Evolutionary conservation across 2,113 vertebrate species (phyloP).

Genomic region (Grammomys dolichurus): DNA sequence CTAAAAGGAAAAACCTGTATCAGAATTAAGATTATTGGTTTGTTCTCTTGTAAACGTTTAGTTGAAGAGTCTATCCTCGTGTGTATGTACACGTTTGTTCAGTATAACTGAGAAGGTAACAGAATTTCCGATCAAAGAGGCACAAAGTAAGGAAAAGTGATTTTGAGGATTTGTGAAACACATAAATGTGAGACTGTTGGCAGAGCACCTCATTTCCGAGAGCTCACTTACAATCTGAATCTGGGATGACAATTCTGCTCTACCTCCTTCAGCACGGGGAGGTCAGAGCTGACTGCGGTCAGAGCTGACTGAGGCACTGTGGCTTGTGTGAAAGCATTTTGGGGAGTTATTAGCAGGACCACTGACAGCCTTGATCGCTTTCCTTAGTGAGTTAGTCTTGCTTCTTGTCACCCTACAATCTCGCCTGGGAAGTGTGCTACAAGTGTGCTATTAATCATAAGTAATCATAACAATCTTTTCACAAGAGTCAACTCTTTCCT

Average conservation of each 20-base stretch:
- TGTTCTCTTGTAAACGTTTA: background rate
- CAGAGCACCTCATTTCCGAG: background rate
- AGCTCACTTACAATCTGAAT: background rate
- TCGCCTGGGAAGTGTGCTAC: background rate
- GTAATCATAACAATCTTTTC: conserved; percentile 13
- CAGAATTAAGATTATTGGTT: background rate
- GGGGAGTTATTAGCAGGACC: conserved; percentile 39
- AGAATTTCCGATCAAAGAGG: background rate
- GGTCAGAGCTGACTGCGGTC: background rate
- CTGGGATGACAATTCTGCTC: background rate
- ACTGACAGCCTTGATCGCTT: background rate
- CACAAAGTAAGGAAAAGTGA: background rate
- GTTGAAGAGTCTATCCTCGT: background rate
- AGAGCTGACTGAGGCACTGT: background rate
- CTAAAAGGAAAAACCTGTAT: background rate
- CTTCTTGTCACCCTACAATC: conserved; percentile 39
- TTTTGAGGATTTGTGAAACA: background rate
- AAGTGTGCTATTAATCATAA: conserved; percentile 37
- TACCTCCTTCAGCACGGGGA: background rate
- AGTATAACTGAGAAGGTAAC: background rate
- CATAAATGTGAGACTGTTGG: background rate
- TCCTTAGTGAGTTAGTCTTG: conserved; percentile 34
- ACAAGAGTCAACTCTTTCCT: background rate
- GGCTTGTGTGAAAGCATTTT: background rate
- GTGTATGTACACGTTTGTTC: fast-evolving